Base-by-base conservation (phyloP, 2,113 vertebrate genomes). In the Paramisgurnus dabryanus region DNA sequence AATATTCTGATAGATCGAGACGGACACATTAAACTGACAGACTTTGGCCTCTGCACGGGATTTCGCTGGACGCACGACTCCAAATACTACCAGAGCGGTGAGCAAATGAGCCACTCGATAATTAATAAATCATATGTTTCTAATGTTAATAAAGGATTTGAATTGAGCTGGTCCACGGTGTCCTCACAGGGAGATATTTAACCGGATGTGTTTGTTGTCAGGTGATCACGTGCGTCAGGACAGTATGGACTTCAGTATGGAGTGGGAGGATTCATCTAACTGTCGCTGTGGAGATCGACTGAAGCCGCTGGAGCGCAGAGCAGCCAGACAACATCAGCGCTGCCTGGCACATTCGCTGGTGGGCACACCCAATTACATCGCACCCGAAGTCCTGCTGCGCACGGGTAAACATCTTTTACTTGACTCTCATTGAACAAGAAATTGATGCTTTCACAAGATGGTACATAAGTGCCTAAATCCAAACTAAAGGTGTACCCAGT, bases 21-120 rank as follows among this genome's bases (percentile, higher is more conserved):
- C 78, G 98, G 98, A 83, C 98, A 99, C 79, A 99, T 99, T 84
- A 99, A 99, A 90, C 86, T 99, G 88, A 99, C 97, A 1, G 98
- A 99, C 92, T 99, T 99, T 0, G 97, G 97, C 63, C 94, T 99
- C 71, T 99, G 97, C 88, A 99, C 98, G 3, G 98, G 98, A 65
- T 99, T 99, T 91, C 94, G 98, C 83, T 99, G 98, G 98, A 99
- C 98, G 0, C 98, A 99, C 2, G 98, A 99, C 91, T 99, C 97
- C 41, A 99, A 99, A 82, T 99, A 99, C 89, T 99, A 99, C 90
- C 98, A 99, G 90, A 99, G 97, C 2, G 97, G 98, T 99, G 87
- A 92, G 96, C 58, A 43, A 27, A 50, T 34, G 12, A n/a, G 9
- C 60, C 11, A 27, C 60, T 27, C 18, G 4, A 17, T n/a, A 58